Conservation (phyloP, 2,797 vertebrate genomes). For the Tamandua tetradactyla region DNA sequence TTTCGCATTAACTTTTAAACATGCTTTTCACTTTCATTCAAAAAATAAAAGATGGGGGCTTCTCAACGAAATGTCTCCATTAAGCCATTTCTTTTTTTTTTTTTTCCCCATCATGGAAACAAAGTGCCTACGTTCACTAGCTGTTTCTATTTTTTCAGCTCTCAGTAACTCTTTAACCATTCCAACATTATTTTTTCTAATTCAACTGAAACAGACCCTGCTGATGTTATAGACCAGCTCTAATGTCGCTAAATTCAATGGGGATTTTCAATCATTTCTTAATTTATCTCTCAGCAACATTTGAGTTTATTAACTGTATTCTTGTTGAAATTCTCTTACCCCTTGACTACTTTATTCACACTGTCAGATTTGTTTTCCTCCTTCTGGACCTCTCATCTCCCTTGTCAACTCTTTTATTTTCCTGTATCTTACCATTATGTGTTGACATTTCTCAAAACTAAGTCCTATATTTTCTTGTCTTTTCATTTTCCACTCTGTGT, state of each 20-base stretch:
- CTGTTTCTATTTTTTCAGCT: not conserved
- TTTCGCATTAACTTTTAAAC: not conserved
- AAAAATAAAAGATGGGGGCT: not conserved
- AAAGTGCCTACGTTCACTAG: not conserved
- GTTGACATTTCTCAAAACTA: not conserved
- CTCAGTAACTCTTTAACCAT: not conserved
- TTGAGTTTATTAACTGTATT: not conserved
- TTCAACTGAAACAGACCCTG: not conserved
- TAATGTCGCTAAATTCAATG: not conserved
- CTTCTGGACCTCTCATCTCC: not conserved
- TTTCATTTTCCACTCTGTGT: not conserved
- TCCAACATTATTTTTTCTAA: not conserved
- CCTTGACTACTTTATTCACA: not conserved
- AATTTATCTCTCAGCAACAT: not conserved
- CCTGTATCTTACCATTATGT: not conserved
- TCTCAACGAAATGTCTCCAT: not conserved
- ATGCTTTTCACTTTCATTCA: not conserved
- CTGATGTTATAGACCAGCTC: not conserved
- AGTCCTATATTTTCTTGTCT: not conserved
- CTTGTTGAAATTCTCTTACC: not conserved
- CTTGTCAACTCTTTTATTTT: not conserved
- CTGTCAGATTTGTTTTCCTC: not conserved
- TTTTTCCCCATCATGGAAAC: not conserved
- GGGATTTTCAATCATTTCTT: not conserved
- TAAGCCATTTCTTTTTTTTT: not conserved